phyloP scores from a whole-genome alignment of 2,113 vertebrate genomes.

The Stegastes partitus region DNA sequence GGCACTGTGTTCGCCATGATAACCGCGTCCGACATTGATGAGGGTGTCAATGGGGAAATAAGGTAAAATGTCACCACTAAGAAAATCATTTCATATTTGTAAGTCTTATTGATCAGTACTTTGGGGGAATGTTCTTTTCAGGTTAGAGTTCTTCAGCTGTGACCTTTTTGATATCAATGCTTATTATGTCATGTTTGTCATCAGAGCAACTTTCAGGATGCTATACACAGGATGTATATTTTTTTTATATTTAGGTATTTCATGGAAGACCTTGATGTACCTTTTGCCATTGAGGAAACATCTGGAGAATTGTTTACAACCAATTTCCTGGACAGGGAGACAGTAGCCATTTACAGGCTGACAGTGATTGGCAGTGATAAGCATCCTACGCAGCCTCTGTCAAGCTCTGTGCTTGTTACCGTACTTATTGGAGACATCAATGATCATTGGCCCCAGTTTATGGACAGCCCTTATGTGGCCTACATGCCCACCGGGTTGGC shows the following conservation, averaged over 20 bases:
- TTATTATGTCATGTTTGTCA: not conserved
- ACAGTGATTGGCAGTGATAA: constrained; percentile 75
- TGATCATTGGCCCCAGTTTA: constrained; percentile 82
- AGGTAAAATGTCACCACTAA: constrained; percentile 63
- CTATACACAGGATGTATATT: not conserved
- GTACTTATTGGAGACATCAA: constrained; percentile 83
- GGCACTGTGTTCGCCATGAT: constrained; percentile 80
- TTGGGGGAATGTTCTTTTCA: too few relatives aligned
- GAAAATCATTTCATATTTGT: not conserved
- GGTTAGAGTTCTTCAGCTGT: not conserved
- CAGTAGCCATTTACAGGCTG: constrained; percentile 72
- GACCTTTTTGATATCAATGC: too few relatives aligned
- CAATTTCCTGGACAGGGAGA: constrained; percentile 80
- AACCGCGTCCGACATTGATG: constrained; percentile 79
- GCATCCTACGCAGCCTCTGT: constrained; percentile 72
- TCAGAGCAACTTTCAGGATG: not conserved
- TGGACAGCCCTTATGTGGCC: constrained; percentile 83
- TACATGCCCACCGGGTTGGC: constrained; percentile 71
- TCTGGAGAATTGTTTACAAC: constrained; percentile 81
- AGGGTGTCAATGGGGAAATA: constrained; percentile 77
- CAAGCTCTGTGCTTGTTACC: constrained; percentile 76
- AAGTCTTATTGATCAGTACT: not conserved
- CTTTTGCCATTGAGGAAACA: constrained; percentile 80
- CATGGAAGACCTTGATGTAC: constrained; percentile 63
- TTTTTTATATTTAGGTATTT: constrained; percentile 76